Evolutionary conservation across 2,888 invertebrate genomes (phyloP), one percentile per base, ranked within the genome.

Genomic region (Pecten maximus): DNA sequence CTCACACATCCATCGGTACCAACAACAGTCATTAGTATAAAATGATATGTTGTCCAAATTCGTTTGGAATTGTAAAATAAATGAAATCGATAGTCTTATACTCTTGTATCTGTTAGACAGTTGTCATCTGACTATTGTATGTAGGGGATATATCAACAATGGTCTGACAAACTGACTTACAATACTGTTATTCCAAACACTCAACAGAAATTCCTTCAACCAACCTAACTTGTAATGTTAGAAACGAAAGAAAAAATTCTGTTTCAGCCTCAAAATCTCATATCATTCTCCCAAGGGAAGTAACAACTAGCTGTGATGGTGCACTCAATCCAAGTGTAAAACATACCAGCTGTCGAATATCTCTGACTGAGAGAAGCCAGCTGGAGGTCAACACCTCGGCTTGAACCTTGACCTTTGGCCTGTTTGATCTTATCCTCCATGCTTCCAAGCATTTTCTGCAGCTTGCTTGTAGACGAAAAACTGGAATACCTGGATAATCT

Each of bases 401-500:
- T 89, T 8, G 95, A 92, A 12, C 96, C 96, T 90, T 95, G 95
- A 16, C 91, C 92, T 87, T 93, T 94, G 35, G 96, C 95, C 90
- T 94, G 95, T 19, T 93, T 93, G 35, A 96, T 93, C 91, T 96
- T 96, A 87, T 95, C 95, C 89, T 96, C 96, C 90, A 95, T 92
- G 90, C 94, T 93, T 48, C 96, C 96, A 86, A 96, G 93, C 94
- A 95, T 94, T 8, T 91, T 91, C 40, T 95, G 94, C 86, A 96
- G 94, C 89, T 96, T 95, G 91, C 94, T 94, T 15, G 94, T 95
- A 90, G 94, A 93, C 0, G 94, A 93, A 92, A 95, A 96, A 91
- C 93, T 92, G 40, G 93, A 94, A 92, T 96, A 96, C 91, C 95
- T 95, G 90, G 93, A 90, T 88, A 96, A 89, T 91, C 96, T 95